Percentiles rank a stretch among this genome's conserved stretches.
Evolutionary conservation across 1,140 invertebrate species (phyloP).

Genomic region (Platyura marginata): DNA sequence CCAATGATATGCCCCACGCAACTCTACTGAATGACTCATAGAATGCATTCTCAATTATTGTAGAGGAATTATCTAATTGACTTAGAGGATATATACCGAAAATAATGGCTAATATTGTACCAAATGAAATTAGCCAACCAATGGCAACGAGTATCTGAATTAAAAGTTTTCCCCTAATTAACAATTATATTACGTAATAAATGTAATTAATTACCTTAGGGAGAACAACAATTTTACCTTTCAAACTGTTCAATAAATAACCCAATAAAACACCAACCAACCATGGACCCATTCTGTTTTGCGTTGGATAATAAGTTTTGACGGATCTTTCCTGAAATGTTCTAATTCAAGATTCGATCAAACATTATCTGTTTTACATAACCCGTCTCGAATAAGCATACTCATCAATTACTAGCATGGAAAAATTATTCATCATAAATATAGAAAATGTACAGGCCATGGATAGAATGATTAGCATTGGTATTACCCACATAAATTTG

Average conservation of each 20-base stretch:
- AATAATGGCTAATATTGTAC: constrained; percentile 11
- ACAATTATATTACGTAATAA: background rate
- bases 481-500: too few species aligned
- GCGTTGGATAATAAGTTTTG: background rate
- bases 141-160: background rate
- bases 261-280: constrained; percentile 9
- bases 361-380: background rate
- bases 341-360: background rate
- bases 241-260: constrained; percentile 11
- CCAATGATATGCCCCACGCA: constrained; percentile 36
- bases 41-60: constrained; percentile 27
- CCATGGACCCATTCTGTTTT: background rate
- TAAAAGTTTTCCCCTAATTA: background rate
- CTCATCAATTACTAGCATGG: too few species aligned
- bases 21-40: constrained; percentile 40
- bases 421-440: background rate
- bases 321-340: background rate
- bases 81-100: constrained; percentile 14
- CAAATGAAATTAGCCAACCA: constrained; percentile 12
- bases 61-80: constrained; percentile 9
- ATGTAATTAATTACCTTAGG: background rate
- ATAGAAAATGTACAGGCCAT: constrained; percentile 14
- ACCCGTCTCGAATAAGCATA: too few species aligned
- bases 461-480: constrained; percentile 9
- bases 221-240: constrained; percentile 6